A percentile compares a stretch with the other conserved stretches of the same genome.
Evolutionary conservation across 2,113 vertebrate genomes (phyloP).

Genomic region (Talpa occidentalis): DNA sequence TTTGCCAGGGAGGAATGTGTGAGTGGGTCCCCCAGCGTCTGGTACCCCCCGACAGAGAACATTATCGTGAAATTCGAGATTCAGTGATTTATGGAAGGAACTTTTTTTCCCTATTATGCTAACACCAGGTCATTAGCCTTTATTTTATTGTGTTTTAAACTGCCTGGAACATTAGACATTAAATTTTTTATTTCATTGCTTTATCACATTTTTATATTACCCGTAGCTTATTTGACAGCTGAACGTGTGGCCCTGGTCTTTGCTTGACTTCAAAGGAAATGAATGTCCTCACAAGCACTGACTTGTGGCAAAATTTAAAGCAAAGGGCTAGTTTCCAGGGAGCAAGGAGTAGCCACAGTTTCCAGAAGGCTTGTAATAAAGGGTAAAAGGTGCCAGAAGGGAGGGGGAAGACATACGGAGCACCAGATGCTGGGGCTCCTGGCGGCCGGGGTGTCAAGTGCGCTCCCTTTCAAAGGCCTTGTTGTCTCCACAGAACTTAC

Average conservation of each 20-base stretch:
- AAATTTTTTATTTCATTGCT: neutral
- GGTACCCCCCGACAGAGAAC: neutral
- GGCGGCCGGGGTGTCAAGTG: neutral
- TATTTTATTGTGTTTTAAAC: constrained; percentile 44
- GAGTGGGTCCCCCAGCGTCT: rapidly evolving
- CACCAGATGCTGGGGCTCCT: too few species aligned
- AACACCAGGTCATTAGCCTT: neutral
- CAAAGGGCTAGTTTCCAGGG: neutral
- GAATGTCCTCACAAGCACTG: neutral
- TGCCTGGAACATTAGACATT: neutral
- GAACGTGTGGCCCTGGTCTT: neutral
- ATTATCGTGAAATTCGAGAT: rapidly evolving
- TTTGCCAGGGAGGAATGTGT: neutral
- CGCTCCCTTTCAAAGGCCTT: neutral
- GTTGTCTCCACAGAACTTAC: too few species aligned
- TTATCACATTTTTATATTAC: neutral
- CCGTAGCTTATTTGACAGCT: constrained; percentile 8
- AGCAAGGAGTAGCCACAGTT: neutral
- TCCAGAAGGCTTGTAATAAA: neutral
- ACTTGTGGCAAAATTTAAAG: neutral
- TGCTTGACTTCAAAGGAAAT: neutral
- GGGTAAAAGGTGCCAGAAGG: neutral
- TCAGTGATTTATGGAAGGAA: neutral
- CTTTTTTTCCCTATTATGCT: neutral
- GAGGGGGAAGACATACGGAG: neutral